Percentiles rank a stretch among this genome's conserved stretches.
phyloP scores from a whole-genome alignment of 2,113 vertebrate genomes.

The Lonchura striata region DNA sequence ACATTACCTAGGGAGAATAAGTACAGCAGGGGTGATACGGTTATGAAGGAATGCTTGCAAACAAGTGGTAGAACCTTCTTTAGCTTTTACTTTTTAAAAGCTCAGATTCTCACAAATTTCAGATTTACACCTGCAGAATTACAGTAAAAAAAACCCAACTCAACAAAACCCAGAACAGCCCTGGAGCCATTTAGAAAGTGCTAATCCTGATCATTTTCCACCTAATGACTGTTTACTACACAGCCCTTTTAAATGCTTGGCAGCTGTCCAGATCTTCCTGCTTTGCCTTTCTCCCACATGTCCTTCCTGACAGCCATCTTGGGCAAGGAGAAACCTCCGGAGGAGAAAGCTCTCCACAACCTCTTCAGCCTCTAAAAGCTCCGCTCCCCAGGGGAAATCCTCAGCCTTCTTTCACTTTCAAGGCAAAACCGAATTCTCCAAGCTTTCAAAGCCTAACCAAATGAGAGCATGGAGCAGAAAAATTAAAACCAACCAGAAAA shows the following conservation, averaged over 20 bases:
- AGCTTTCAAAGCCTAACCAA: background rate
- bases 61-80: background rate
- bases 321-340: background rate
- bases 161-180: background rate
- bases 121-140: background rate
- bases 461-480: background rate
- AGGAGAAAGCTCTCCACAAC: background rate
- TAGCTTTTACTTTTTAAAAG: background rate
- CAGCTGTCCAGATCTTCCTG: background rate
- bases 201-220: constrained; percentile 31
- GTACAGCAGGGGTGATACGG: fast-evolving
- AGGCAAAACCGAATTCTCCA: background rate
- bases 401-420: background rate
- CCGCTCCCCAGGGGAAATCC: background rate
- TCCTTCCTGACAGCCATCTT: constrained; percentile 12
- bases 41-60: background rate
- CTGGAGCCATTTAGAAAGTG: background rate
- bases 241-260: constrained; percentile 12
- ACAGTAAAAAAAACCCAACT: background rate
- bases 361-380: background rate
- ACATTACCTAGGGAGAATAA: background rate
- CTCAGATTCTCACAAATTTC: background rate
- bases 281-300: background rate
- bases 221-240: constrained; percentile 41
- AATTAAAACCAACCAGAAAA: background rate